Base-by-base conservation (phyloP, 1,140 invertebrate genomes). In the Musca vetustissima region DNA sequence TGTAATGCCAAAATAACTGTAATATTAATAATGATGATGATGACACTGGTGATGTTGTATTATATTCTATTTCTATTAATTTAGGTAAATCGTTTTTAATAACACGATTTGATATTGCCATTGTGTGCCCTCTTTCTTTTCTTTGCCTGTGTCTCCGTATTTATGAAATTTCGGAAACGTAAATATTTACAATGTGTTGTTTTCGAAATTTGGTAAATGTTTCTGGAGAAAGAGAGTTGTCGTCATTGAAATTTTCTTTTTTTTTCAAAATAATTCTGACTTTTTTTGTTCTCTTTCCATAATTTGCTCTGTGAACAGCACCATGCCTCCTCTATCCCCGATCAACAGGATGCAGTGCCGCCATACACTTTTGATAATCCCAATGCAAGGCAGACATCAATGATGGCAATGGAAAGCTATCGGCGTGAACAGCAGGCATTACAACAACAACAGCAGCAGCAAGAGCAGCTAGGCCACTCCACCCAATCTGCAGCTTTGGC, bases 341-440 rank as follows among this genome's bases (percentile, higher is more conserved):
- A 82, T 52, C 74, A 59, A 28, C 71, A 79, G 70, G 80, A 82
- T 73, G 73, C 78, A 64, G 80, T 80, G 43, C 80, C 80, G 36
- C 80, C 80, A 6, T 82, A 82, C 67, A 77, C 75, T 69, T 78
- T 80, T 64, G 80, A 82, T 67, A 79, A 80, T 72, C 78, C 78
- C 6, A 81, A 82, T 74, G 75, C 78, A 59, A 72, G 76, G 9
- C 79, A 81, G 69, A 81, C 79, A 57, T 80, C 77, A 17, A 79
- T 81, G 79, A 81, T 78, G 79, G 79, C 79, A 72, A 81, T 81
- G 79, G 79, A 81, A 64, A 79, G 77, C 70, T 81, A 81, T 48
- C 73, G 71, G 15, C 73, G 75, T 15, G 77, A 81, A 66, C 79
- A 81, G 67, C 79, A 81, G 53, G 73, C 74, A 17, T 57, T 76